Evolutionary conservation across 1,140 invertebrate species (phyloP).

Genomic region (Drosophila burlai): DNA sequence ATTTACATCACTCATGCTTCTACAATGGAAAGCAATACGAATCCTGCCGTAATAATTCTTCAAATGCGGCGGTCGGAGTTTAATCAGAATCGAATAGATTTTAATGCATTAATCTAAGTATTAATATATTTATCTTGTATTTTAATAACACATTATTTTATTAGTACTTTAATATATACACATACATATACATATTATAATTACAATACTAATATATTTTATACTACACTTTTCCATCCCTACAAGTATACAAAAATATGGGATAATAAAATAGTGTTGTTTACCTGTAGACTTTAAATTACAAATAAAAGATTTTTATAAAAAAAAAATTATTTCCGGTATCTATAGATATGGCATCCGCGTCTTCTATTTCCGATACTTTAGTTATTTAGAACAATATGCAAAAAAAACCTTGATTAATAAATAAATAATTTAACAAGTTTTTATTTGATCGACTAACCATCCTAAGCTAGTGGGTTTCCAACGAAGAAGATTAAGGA

Average conservation of each 20-base stretch:
- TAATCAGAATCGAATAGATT: constrained; percentile 19
- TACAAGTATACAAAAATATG: constrained; percentile 34
- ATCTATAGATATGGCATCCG: neutral
- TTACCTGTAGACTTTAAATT: constrained; percentile 28
- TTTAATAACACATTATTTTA: constrained; percentile 1
- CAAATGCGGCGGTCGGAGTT: constrained; percentile 15
- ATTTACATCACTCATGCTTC: constrained; percentile 12
- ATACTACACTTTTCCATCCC: constrained; percentile 39
- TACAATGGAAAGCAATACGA: constrained; percentile 33
- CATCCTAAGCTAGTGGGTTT: no score
- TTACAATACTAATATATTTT: constrained; percentile 44
- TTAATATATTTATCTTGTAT: constrained; percentile 35
- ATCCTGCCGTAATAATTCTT: constrained; percentile 31
- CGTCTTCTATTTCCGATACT: neutral
- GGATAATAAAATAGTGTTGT: constrained; percentile 11
- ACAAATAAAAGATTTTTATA: constrained; percentile 33
- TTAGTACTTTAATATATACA: constrained; percentile 21
- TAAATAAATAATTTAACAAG: no score
- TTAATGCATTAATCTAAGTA: constrained; percentile 14
- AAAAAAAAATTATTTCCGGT: neutral
- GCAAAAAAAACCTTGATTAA: no score
- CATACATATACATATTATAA: constrained; percentile 8
- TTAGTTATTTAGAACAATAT: no score
- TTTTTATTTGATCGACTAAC: no score
- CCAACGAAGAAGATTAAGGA: no score